Evolutionary conservation across 2,888 invertebrate genomes (phyloP), one percentile per base, ranked within the genome.

Genomic region (Yponomeuta malinellus): DNA sequence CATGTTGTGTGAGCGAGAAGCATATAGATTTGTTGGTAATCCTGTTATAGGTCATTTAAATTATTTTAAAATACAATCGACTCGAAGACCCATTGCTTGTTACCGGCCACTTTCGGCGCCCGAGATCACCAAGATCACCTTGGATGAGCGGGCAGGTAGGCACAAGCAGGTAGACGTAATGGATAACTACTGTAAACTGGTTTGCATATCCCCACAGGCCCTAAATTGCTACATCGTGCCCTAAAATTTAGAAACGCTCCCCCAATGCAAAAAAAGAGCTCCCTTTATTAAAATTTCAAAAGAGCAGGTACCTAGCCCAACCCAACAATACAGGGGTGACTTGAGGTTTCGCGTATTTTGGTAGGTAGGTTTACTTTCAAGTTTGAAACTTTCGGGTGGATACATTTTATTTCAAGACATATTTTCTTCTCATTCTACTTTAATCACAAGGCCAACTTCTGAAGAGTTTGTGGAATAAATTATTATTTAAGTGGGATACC

Each of bases 141-240:
- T 59, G 52, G 52, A 59, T 59, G 52, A 12, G 52, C 64, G 64
- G 29, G 31, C 33, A 29, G 31, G 31, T 65, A 23, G 65, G 29
- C 29, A 23, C 9, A 63, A 10, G n/a, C 31, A 65, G 65, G 65
- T 65, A 65, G 29, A 31, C 31, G 65, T 23, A 59, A 59, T 65
- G 29, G 65, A 89, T 91, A 89, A 89, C 79, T 75, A 81, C 79
- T 78, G 77, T 80, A 84, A 85, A 85, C 87, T 83, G 81, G 88
- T 88, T 86, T 81, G 83, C 81, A 79, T 81, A 82, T 83, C 78
- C 82, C 81, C 81, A 80, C 79, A 75, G 74, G 65, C 29, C 29
- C 52, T 59, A 59, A 12, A 59, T 59, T 15, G 52, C 15, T 59
- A 59, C 52, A 67, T 59, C 67, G 66, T 68, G 64, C 70, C 72